Evolutionary conservation across 2,888 invertebrate genomes (phyloP).

Genomic region (Tiliacea citrago): DNA sequence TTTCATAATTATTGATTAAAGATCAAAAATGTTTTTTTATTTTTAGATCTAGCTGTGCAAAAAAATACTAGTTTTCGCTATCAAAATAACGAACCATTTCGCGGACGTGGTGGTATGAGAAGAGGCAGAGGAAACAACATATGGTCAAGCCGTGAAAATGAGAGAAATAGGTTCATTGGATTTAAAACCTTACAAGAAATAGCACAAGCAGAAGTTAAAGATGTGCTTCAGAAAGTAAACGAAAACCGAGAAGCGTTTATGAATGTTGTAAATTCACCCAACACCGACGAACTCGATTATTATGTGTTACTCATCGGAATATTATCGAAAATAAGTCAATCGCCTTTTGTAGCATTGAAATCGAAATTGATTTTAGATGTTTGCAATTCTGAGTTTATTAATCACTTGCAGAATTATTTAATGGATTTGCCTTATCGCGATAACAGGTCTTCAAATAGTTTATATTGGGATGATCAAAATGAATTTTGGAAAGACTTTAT

Average conservation of each 20-base stretch:
- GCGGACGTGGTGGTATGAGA: neutral
- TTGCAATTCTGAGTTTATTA: constrained; percentile 80
- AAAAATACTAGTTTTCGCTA: constrained; percentile 1
- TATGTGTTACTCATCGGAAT: constrained; percentile 82
- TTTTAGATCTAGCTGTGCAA: constrained; percentile 24
- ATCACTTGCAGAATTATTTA: constrained; percentile 76
- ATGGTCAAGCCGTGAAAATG: constrained; percentile 16
- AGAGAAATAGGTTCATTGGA: constrained; percentile 52
- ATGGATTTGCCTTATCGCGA: constrained; percentile 78
- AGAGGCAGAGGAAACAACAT: constrained; percentile 11
- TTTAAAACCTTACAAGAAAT: constrained; percentile 79
- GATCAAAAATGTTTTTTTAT: neutral
- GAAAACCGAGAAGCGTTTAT: constrained; percentile 76
- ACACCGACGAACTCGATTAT: constrained; percentile 76
- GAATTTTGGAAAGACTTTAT: constrained; percentile 82
- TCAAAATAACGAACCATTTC: constrained; percentile 13
- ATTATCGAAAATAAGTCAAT: constrained; percentile 79
- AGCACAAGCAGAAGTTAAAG: constrained; percentile 74
- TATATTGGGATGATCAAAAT: constrained; percentile 81
- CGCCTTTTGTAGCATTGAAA: constrained; percentile 80
- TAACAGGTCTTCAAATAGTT: constrained; percentile 55
- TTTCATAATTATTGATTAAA: neutral
- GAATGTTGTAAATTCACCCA: constrained; percentile 74
- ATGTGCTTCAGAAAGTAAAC: constrained; percentile 78
- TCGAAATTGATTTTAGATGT: constrained; percentile 77